Percentiles rank a stretch among this genome's conserved stretches.
phyloP scores from a whole-genome alignment of 2,888 invertebrate species.

The Dimorphilus gyrociliatus region DNA sequence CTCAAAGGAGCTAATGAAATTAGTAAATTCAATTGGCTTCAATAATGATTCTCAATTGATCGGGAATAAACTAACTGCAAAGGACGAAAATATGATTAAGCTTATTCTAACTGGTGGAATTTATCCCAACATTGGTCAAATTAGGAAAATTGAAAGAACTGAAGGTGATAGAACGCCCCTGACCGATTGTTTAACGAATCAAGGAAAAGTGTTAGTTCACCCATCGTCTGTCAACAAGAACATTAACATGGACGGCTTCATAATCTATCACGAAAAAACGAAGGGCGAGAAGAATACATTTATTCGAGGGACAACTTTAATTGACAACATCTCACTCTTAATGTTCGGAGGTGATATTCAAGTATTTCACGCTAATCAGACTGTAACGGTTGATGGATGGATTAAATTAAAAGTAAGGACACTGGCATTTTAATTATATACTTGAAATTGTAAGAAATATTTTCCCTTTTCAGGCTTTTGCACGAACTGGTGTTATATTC shows the following conservation, averaged over 20 bases:
- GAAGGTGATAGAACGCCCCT: no score
- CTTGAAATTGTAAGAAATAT: neutral
- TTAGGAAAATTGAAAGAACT: no score
- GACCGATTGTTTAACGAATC: no score
- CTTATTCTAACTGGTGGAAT: constrained; percentile 14
- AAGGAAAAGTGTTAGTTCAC: constrained; percentile 23
- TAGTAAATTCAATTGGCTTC: constrained; percentile 23
- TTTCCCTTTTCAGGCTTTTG: constrained; percentile 18
- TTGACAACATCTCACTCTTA: constrained; percentile 9
- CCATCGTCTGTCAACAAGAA: constrained; percentile 28
- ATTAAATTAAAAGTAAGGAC: constrained; percentile 12
- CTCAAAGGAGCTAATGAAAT: constrained; percentile 21
- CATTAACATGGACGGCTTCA: constrained; percentile 21
- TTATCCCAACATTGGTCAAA: constrained; percentile 13
- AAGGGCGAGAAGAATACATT: constrained; percentile 1
- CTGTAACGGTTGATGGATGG: constrained; percentile 10
- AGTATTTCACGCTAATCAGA: constrained; percentile 10
- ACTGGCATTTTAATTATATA: no score
- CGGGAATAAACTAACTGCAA: constrained; percentile 13
- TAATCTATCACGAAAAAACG: constrained; percentile 32
- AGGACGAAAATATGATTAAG: constrained; percentile 21
- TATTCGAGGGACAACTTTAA: constrained; percentile 8
- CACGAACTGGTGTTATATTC: constrained; percentile 31
- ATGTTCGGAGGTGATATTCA: constrained; percentile 13
- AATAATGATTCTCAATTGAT: constrained; percentile 3